Evolutionary conservation across 2,797 vertebrate genomes (phyloP), one percentile per base, ranked within the genome.

Genomic region (Ptychobarbus kaznakovi): DNA sequence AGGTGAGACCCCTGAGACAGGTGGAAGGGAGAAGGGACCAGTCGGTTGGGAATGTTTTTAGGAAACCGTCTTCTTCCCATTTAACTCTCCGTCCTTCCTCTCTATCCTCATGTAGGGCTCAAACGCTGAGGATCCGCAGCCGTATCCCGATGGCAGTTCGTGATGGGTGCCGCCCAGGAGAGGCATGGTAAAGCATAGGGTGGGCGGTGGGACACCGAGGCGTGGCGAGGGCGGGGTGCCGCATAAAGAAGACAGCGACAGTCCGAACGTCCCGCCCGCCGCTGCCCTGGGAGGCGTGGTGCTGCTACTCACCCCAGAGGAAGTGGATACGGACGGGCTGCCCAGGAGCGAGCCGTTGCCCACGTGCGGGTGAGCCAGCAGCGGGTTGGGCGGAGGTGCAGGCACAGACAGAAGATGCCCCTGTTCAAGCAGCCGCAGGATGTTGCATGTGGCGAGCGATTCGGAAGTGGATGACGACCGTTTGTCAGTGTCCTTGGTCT

Each of bases 391-490:
- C 1, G 96, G 95, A 0, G 95, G 95, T 11, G 92, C 93, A 1
- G 97, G 96, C 25, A 95, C 94, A 0, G 97, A 95, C 3, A 99
- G 93, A n/a, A 98, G 96, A 53, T 96, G 94, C 12, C 97, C 97
- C 76, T 97, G 98, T 92, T 99, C 98, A 93, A 99, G 92, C 73
- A 99, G 96, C 4, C 97, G 95, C 87, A 99, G 94, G 92, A 99
- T 96, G 94, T 96, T 98, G 91, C 97, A 99, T 28, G 97, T 98
- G 87, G 98, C 97, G 44, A 98, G 92, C 4, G 98, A 97, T 90
- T 98, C 97, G 0, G 98, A 97, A 12, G 95, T 91, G 44, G 94
- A 88, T 5, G 96, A 92, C 1, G 95, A 93, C 42, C 94, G 96
- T 83, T 97, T 97, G 93, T 98, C 98, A 1, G 96, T 95, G 89